Base-by-base conservation (phyloP, 2,797 vertebrate species). In the Hoplostethus mediterraneus region DNA sequence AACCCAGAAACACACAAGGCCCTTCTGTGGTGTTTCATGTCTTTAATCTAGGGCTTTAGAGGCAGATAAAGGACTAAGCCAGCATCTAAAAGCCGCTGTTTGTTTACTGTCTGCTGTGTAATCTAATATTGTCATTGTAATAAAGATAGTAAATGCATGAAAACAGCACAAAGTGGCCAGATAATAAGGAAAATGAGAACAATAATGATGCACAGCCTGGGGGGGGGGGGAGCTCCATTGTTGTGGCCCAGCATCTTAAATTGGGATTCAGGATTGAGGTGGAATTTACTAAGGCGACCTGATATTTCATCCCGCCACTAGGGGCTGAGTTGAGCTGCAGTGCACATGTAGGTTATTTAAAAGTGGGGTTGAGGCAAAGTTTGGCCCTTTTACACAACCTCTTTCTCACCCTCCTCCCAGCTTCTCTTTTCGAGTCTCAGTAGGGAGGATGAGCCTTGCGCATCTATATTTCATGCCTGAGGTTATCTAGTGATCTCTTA, bases 51-150 rank as follows among this genome's bases (percentile, higher is more conserved):
- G 33, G 64, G 71, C 38, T 90, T 88, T 75, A 77, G 71, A 33
- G 61, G 82, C 67, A 81, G 64, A 90, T 79, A 82, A 83, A 75
- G 70, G 60, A 67, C 63, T 79, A 89, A 91, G 90, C 86, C 81
- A 76, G 66, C 84, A 87, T 86, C 87, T 88, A 77, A 91, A 85
- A 89, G 75, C 66, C 71, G 68, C 56, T 90, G 84, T 87, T 90
- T 91, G 77, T 89, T 90, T 89, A 84, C 84, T 40, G 79, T 85
- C 75, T 75, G 21, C 74, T 67, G 61, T 62, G 75, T 67, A 82
- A 84, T 87, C 63, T 83, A 80, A 80, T 80, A 79, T 77, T 64
- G 71, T 60, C 77, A 90, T 86, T 85, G 81, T 79, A 47, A 51
- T 77, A 81, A 88, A 60, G 4, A 85, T 67, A 67, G 69, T 82